Conservation (phyloP, 2,797 vertebrate genomes). For the Micrastur ruficollis region DNA sequence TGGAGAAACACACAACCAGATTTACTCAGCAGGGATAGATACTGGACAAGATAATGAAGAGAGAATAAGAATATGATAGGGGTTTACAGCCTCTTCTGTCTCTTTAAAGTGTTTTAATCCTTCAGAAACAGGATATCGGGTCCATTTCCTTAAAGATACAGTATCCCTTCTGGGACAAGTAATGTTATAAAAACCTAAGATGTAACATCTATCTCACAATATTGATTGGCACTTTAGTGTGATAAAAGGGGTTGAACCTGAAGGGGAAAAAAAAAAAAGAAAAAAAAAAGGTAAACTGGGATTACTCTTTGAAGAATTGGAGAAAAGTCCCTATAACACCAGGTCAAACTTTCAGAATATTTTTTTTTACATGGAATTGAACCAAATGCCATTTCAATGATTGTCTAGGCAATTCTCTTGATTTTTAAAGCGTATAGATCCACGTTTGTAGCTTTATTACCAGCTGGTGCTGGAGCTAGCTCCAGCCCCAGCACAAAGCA, state of each 20-base stretch:
- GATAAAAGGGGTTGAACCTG: constrained; percentile 82
- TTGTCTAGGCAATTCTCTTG: constrained; percentile 39
- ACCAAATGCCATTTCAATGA: constrained; percentile 52
- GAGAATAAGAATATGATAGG: constrained; percentile 85
- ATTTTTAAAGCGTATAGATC: constrained; percentile 32
- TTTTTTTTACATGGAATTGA: constrained; percentile 14
- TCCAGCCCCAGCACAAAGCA: background rate
- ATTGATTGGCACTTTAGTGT: constrained; percentile 83
- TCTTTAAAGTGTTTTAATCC: constrained; percentile 88
- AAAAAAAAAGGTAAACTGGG: constrained; percentile 59
- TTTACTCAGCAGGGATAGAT: constrained; percentile 87
- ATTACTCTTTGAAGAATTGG: constrained; percentile 69
- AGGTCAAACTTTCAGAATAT: constrained; percentile 55
- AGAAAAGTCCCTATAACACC: constrained; percentile 38
- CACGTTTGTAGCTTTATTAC: background rate
- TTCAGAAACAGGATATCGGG: constrained; percentile 83
- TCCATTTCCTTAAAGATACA: constrained; percentile 88
- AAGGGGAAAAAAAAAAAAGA: constrained; percentile 63
- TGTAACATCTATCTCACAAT: constrained; percentile 78
- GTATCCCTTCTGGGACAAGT: constrained; percentile 82
- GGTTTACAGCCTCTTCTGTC: constrained; percentile 86
- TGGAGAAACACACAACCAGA: constrained; percentile 88
- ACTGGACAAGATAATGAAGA: constrained; percentile 90
- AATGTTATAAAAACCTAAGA: constrained; percentile 82
- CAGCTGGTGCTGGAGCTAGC: background rate